Percentiles rank a stretch among this genome's conserved stretches.
Conservation (phyloP, 2,113 vertebrate genomes). For the Malurus melanocephalus region DNA sequence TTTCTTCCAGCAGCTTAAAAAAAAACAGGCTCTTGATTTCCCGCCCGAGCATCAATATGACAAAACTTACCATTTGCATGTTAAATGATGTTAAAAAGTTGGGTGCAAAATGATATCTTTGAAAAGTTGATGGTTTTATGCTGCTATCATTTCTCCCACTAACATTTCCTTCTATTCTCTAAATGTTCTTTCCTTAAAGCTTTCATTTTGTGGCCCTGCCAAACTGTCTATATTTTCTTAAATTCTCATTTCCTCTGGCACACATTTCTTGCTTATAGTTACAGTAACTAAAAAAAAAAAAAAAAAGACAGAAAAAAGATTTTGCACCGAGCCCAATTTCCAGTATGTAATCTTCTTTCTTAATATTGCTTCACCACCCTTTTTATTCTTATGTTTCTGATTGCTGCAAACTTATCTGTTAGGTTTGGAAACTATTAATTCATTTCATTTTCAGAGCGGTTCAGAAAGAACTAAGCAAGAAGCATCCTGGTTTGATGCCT, state of each 20-base stretch:
- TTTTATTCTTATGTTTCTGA: slow-evolving; percentile 49
- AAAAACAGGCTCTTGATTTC: background rate
- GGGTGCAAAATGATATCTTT: background rate
- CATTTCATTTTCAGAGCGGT: background rate
- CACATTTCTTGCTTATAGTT: slow-evolving; percentile 35
- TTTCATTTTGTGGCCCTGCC: slow-evolving; percentile 47
- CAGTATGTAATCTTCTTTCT: slow-evolving; percentile 58
- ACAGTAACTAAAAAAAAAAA: slow-evolving; percentile 22
- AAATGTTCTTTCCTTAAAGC: slow-evolving; percentile 57
- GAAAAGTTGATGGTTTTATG: background rate
- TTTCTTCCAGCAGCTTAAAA: slow-evolving; percentile 9
- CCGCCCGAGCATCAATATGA: background rate
- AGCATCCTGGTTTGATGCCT: background rate
- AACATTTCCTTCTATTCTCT: slow-evolving; percentile 55
- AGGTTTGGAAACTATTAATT: slow-evolving; percentile 44
- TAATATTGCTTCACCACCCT: slow-evolving; percentile 48
- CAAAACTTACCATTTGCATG: background rate
- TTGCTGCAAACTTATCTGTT: slow-evolving; percentile 42
- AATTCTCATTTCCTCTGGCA: slow-evolving; percentile 70
- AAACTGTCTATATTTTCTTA: slow-evolving; percentile 64
- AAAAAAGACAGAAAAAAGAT: background rate
- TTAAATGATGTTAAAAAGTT: background rate
- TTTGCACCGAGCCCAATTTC: slow-evolving; percentile 56
- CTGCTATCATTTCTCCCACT: slow-evolving; percentile 30
- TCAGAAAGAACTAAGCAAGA: background rate